Evolutionary conservation across 1,140 invertebrate species (phyloP).

Genomic region (Helicorthomorpha holstii): DNA sequence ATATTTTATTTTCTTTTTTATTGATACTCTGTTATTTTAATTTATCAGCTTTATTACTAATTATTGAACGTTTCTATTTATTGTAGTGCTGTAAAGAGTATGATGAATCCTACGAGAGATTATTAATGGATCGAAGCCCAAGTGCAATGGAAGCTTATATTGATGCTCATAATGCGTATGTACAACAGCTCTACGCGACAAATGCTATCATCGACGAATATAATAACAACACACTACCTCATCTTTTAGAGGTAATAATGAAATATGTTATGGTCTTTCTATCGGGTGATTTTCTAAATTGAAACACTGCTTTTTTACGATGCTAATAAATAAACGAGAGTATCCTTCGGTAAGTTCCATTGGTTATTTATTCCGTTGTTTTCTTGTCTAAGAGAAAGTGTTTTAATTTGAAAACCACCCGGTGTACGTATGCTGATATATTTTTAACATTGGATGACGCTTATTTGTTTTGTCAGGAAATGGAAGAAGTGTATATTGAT

Average conservation of each 20-base stretch:
- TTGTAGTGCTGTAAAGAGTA: constrained; percentile 67
- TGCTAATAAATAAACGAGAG: not conserved
- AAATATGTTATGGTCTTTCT: not conserved
- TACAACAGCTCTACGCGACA: constrained; percentile 76
- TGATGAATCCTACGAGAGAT: constrained; percentile 56
- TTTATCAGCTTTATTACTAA: not conserved
- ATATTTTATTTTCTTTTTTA: too few relatives aligned
- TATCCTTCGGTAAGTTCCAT: not conserved
- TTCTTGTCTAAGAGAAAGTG: not conserved
- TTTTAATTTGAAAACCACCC: not conserved
- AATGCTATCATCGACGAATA: constrained; percentile 66
- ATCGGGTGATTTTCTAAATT: not conserved
- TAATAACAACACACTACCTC: constrained; percentile 52
- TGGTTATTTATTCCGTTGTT: not conserved
- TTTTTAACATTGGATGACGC: not conserved
- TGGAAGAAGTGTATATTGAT: constrained; percentile 72
- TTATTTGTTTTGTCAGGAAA: constrained; percentile 43
- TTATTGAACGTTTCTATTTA: constrained; percentile 7
- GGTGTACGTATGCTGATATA: not conserved
- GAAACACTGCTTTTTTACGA: not conserved
- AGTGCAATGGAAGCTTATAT: constrained; percentile 56
- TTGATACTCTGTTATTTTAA: too few relatives aligned
- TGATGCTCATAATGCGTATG: constrained; percentile 82
- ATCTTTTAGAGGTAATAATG: constrained; percentile 53
- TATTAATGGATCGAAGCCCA: constrained; percentile 40